phyloP scores from a whole-genome alignment of 2,888 invertebrate species.

The Pediacus dermestoides region DNA sequence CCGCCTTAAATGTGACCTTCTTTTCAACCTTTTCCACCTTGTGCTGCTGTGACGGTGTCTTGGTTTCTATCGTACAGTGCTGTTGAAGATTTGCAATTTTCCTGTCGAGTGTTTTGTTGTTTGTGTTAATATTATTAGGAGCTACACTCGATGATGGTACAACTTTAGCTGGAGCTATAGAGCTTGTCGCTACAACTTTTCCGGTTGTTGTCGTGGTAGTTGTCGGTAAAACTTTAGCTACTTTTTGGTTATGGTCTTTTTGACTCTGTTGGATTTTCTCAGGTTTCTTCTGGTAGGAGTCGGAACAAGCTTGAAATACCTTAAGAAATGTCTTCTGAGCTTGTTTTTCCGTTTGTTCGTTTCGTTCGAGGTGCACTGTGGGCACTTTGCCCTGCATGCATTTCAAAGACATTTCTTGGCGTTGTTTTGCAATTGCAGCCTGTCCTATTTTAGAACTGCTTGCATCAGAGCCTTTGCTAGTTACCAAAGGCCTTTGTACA shows the following conservation, averaged over 20 bases:
- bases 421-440: conserved; percentile 12
- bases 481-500: not conserved
- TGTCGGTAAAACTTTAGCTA: conserved; percentile 10
- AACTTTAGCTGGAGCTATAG: no score
- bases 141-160: no score
- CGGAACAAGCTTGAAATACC: conserved; percentile 40
- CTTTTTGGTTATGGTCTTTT: conserved; percentile 23
- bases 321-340: conserved; percentile 44
- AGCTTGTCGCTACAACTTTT: no score
- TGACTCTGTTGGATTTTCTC: conserved; percentile 26
- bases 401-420: conserved; percentile 7
- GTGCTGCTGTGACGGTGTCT: conserved; percentile 21
- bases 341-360: conserved; percentile 35
- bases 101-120: conserved; percentile 28
- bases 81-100: conserved; percentile 44
- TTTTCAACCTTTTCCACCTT: conserved; percentile 24
- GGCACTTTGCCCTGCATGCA: conserved; percentile 24
- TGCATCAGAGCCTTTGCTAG: conserved; percentile 14
- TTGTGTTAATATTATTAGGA: conserved; percentile 25
- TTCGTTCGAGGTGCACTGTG: conserved; percentile 34
- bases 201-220: no score
- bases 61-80: conserved; percentile 40
- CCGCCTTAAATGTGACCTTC: conserved; percentile 19
- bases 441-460: conserved; percentile 17
- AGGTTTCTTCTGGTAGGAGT: conserved; percentile 29